Evolutionary conservation across 2,888 invertebrate genomes (phyloP).

Genomic region (Hirtodrosophila alboralis): DNA sequence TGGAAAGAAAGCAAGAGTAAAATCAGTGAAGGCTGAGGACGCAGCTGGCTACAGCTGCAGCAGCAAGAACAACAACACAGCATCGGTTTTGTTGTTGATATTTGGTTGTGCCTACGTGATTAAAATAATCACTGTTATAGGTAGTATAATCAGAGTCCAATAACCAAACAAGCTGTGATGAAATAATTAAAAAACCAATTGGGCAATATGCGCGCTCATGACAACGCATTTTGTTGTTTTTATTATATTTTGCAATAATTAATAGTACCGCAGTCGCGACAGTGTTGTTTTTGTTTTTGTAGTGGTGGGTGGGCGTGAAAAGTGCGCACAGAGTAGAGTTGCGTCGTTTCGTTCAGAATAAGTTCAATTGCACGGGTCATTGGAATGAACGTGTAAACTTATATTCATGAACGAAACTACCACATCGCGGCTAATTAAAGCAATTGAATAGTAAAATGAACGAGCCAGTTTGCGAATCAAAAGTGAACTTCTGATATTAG

Average conservation of each 20-base stretch:
- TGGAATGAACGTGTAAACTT: too few species aligned
- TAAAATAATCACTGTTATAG: conserved; percentile 48
- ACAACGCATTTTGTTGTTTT: conserved; percentile 13
- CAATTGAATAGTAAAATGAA: too few species aligned
- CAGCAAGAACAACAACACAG: conserved; percentile 36
- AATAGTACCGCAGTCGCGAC: conserved; percentile 1
- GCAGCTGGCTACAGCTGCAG: conserved; percentile 37
- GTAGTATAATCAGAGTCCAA: conserved; percentile 28
- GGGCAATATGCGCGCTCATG: conserved; percentile 37
- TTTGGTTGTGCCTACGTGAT: conserved; percentile 74
- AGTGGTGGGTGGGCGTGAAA: conserved; percentile 2
- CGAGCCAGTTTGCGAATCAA: too few species aligned
- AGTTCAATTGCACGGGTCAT: conserved; percentile 5
- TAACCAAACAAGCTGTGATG: conserved; percentile 29
- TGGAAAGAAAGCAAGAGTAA: neutral
- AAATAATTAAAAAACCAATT: conserved; percentile 48
- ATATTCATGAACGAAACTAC: too few species aligned
- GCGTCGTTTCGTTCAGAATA: neutral
- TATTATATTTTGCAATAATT: conserved; percentile 33
- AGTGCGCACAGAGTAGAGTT: neutral
- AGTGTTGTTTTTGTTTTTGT: too few species aligned
- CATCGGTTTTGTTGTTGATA: conserved; percentile 52
- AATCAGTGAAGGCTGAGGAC: conserved; percentile 4
- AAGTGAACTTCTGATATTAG: too few species aligned
- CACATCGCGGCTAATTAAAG: conserved; percentile 4